Percentiles rank a stretch among this genome's conserved stretches.
These are phyloP conservation scores for Leptopilina boulardi DNA, from an alignment of 1,140 invertebrate genomes.

Conservation along the genomic window DNA sequence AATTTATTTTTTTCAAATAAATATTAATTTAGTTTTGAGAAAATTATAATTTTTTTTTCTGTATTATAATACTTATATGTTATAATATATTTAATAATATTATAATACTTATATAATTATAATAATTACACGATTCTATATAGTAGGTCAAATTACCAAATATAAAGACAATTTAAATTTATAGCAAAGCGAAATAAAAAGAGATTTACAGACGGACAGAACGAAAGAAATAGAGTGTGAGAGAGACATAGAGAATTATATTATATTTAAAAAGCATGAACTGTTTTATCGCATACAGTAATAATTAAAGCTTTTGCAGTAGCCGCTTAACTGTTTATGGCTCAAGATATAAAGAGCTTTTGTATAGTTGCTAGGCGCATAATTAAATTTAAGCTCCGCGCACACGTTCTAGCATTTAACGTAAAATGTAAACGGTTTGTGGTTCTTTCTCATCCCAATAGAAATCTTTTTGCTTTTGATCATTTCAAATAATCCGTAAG, in stretches of 20 bases:
- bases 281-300: slow-evolving; percentile 32
- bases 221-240: slow-evolving; percentile 36
- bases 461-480: slow-evolving; percentile 9
- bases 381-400: slow-evolving; percentile 56
- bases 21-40: no score
- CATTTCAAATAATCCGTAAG: neutral
- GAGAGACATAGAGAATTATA: slow-evolving; percentile 14
- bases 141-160: no score
- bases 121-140: no score
- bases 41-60: no score
- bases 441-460: neutral
- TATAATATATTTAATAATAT: no score
- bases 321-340: slow-evolving; percentile 42
- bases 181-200: no score
- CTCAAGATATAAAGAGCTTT: slow-evolving; percentile 57
- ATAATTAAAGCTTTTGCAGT: slow-evolving; percentile 54
- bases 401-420: slow-evolving; percentile 22
- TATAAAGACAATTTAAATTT: no score
- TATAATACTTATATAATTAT: no score
- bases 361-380: slow-evolving; percentile 50
- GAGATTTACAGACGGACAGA: neutral
- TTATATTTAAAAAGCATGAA: slow-evolving; percentile 24
- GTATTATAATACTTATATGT: no score
- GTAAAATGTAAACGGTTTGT: slow-evolving; percentile 12
- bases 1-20: no score